Conservation (phyloP, 2,113 vertebrate genomes). For the Sphyrna mokarran region DNA sequence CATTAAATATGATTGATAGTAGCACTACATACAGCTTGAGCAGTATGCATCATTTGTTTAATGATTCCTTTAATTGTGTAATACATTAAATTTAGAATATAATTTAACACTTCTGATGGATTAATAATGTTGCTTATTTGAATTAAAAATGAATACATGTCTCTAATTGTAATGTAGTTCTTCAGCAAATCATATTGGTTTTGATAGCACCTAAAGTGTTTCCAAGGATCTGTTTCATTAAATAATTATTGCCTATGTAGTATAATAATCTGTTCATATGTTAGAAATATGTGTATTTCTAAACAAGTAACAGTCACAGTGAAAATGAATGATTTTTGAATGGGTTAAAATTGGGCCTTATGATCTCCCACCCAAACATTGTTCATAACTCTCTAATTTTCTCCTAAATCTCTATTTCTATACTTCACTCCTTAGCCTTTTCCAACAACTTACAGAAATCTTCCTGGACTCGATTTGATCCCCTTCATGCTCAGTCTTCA, state of each 20-base stretch:
- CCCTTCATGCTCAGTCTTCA: background rate
- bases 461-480: background rate
- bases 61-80: slow-evolving; percentile 30
- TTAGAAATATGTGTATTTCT: background rate
- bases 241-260: background rate
- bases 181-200: background rate
- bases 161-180: background rate
- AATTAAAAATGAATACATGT: slow-evolving; percentile 2
- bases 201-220: background rate
- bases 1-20: slow-evolving; percentile 5
- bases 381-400: background rate
- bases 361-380: background rate
- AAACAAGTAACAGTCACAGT: background rate
- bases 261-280: background rate
- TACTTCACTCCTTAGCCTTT: background rate
- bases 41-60: slow-evolving; percentile 20
- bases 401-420: background rate
- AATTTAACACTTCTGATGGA: slow-evolving; percentile 26
- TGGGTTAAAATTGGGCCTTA: background rate
- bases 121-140: background rate
- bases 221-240: background rate
- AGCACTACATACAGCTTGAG: background rate
- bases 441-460: background rate
- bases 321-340: background rate
- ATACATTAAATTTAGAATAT: slow-evolving; percentile 15